Percentiles rank a stretch among this genome's conserved stretches.
These are phyloP conservation scores for Gallinago paraguaiae DNA, from an alignment of 2,113 vertebrate genomes.

Conservation along the genomic window DNA sequence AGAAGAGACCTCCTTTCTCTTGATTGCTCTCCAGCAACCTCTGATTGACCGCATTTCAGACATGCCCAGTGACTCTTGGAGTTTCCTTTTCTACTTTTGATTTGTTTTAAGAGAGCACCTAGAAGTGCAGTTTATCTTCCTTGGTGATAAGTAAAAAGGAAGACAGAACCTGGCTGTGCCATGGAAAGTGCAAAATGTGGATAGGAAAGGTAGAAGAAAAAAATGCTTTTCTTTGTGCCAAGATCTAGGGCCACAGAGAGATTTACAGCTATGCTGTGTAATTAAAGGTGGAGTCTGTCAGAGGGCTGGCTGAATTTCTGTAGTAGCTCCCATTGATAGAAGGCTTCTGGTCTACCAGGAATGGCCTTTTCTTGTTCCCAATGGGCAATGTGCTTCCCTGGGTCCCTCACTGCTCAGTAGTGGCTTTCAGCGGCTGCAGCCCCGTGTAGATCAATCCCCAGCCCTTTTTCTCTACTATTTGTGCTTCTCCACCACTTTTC, in stretches of 20 bases:
- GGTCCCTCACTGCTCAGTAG: neutral
- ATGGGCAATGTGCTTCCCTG: neutral
- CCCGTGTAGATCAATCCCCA: neutral
- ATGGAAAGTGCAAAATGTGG: neutral
- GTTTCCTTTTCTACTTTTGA: neutral
- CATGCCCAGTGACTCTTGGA: neutral
- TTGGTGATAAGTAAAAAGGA: neutral
- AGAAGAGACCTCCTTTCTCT: neutral
- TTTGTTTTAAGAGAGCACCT: neutral
- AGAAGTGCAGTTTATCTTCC: neutral
- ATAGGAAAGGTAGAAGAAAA: neutral
- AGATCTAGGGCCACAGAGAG: neutral
- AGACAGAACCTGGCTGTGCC: neutral
- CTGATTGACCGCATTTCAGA: neutral
- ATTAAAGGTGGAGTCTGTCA: neutral
- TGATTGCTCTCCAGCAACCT: neutral
- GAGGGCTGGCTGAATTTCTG: neutral
- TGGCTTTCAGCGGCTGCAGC: neutral
- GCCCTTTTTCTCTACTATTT: neutral
- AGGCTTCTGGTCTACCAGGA: neutral
- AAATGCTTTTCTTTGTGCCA: neutral
- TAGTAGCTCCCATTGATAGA: neutral
- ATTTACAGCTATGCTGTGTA: neutral
- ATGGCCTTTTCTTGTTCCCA: neutral
- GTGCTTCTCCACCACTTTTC: neutral